Conservation (phyloP, 2,888 invertebrate genomes). For the Cheilosia impressa region DNA sequence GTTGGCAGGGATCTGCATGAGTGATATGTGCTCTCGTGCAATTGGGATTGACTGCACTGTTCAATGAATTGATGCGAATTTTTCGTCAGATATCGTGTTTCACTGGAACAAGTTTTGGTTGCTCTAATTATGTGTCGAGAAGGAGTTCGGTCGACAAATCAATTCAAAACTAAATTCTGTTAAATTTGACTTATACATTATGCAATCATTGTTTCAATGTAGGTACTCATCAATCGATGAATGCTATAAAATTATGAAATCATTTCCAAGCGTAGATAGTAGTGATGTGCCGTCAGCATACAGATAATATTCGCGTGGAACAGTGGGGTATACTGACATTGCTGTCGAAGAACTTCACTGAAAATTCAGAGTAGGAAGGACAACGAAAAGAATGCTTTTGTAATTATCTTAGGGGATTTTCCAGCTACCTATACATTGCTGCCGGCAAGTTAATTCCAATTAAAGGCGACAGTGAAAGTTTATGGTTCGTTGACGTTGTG, state of each 20-base stretch:
- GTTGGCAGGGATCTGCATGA: neutral
- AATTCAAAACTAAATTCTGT: too few relatives aligned
- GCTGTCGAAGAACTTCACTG: neutral
- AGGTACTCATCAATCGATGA: too few relatives aligned
- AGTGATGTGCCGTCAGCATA: too few relatives aligned
- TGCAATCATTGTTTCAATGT: too few relatives aligned
- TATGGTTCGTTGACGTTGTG: neutral
- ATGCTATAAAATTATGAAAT: too few relatives aligned
- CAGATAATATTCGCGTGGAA: neutral
- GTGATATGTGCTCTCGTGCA: neutral
- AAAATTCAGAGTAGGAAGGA: neutral
- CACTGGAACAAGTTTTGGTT: neutral
- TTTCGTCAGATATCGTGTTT: neutral
- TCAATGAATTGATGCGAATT: neutral
- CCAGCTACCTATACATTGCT: neutral
- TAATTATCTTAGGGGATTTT: neutral
- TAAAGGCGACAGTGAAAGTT: neutral
- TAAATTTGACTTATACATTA: too few relatives aligned
- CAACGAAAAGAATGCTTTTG: neutral
- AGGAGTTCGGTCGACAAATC: neutral
- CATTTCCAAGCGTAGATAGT: too few relatives aligned
- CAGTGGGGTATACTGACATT: neutral
- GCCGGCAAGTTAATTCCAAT: conserved; percentile 4
- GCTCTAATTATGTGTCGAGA: too few relatives aligned
- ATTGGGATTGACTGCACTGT: conserved; percentile 3